Conservation (phyloP, 2,888 invertebrate species). For the Latheticus oryzae region DNA sequence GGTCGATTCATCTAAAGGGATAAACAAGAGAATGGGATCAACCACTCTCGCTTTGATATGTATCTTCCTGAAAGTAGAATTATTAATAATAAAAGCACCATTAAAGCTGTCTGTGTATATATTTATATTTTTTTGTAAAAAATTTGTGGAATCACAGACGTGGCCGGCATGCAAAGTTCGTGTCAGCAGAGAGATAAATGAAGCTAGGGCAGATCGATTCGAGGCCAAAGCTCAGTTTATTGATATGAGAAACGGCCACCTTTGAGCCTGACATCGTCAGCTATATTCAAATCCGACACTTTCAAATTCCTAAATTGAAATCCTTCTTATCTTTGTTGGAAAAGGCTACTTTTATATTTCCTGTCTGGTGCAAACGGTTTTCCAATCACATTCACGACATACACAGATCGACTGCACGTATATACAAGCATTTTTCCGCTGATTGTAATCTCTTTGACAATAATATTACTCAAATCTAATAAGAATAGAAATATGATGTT, state of each 20-base stretch:
- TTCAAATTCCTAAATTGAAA: slow-evolving; percentile 55
- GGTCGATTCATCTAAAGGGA: slow-evolving; percentile 10
- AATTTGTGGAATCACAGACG: no score
- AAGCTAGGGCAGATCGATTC: slow-evolving; percentile 42
- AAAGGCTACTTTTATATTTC: slow-evolving; percentile 36
- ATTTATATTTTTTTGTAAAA: no score
- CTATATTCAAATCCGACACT: slow-evolving; percentile 55
- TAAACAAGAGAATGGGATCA: no score
- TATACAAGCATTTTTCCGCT: slow-evolving; percentile 33
- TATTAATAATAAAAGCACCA: no score
- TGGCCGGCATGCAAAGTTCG: slow-evolving; percentile 34
- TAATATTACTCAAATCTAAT: no score
- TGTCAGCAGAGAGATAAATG: slow-evolving; percentile 46
- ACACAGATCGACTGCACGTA: slow-evolving; percentile 17
- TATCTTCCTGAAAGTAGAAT: no score
- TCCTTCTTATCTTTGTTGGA: slow-evolving; percentile 47
- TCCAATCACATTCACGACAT: slow-evolving; percentile 24
- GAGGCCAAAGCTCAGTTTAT: slow-evolving; percentile 46
- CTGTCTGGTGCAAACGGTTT: slow-evolving; percentile 17
- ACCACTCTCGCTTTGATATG: no score
- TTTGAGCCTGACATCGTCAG: slow-evolving; percentile 47
- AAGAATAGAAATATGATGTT: no score
- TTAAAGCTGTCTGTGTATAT: no score
- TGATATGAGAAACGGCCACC: slow-evolving; percentile 51
- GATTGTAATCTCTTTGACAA: no score